Base-by-base conservation (phyloP, 1,140 invertebrate species). In the Lethrus apterus region DNA sequence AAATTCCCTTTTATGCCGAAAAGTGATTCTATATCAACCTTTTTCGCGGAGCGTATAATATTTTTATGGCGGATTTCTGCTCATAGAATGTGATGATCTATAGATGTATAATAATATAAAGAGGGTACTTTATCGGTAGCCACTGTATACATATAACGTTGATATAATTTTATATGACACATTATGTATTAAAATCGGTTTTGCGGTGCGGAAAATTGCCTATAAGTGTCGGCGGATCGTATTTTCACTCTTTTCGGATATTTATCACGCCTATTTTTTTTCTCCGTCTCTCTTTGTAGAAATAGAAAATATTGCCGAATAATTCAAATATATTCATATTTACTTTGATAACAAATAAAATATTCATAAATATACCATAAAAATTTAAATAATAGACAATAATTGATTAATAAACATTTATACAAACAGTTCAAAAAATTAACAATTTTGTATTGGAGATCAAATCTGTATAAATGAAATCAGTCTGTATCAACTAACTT, bases 1-100 rank as follows among this genome's bases (percentile, higher is more conserved):
- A 43, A 46, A 46, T 50, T 47, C 44, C 29, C 52, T 41, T 45
- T 50, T 53, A 41, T 31, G 45, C 32, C 48, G 35, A 23, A 41
- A 45, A 49, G 34, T 41, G 48, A 44, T 50, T 44, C 34, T 45
- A 42, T 53, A 41, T 40, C 38, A 46, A 42, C 43, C 43, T 53
- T 42, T 50, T 36, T 30, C 34, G 29, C 29, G 23, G 32, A n/a
- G 30, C 23, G 30, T 56, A 56, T 51, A 54, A 50, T 52, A 56
- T 50, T 60, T 62, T 59, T 62, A 62, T 60, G 55, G 57, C 46
- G 51, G 52, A 62, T 62, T 57, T 58, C 49, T 57, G 56, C 56
- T 52, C 50, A 56, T 50, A 59, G 57, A 55, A 56, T 55, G 38
- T 48, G 21, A 50, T 60, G 52, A 59, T 59, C 52, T 60, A 61